A percentile compares a stretch with the other conserved stretches of the same genome.
Conservation (phyloP, 35 echinoderm and acorn worm species). For the Hemicentrotus pulcherrimus region DNA sequence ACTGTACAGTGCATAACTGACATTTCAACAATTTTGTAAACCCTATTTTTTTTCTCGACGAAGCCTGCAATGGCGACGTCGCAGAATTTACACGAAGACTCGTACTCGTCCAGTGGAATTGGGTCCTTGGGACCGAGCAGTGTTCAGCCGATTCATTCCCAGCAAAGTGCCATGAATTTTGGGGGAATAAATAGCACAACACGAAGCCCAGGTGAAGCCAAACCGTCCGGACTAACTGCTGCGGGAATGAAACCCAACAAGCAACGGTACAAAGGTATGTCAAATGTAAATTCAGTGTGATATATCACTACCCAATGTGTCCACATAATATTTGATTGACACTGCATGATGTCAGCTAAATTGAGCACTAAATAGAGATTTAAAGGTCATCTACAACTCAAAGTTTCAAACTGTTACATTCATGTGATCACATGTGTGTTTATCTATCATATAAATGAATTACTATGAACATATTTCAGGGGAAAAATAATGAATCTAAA, state of each 20-base stretch:
- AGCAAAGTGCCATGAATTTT: conserved; percentile 51
- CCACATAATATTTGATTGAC: conserved; percentile 19
- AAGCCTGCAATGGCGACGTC: conserved; percentile 46
- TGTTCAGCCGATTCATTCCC: conserved; percentile 45
- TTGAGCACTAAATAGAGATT: background rate
- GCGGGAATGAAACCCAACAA: conserved; percentile 38
- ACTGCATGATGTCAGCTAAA: background rate
- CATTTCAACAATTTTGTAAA: background rate
- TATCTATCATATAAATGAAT: no score
- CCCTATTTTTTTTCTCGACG: conserved; percentile 34
- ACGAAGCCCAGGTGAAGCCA: conserved; percentile 40
- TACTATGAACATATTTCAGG: no score
- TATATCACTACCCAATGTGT: background rate
- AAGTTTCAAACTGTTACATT: no score
- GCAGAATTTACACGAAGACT: conserved; percentile 50
- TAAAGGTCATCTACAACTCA: no score
- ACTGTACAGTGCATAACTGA: conserved; percentile 26
- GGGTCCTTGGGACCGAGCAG: conserved; percentile 12
- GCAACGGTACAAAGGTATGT: conserved; percentile 47
- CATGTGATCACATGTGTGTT: no score
- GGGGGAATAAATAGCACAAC: conserved; percentile 48
- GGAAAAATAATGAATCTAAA: no score
- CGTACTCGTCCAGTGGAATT: conserved; percentile 39
- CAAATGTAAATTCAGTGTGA: background rate
- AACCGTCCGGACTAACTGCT: conserved; percentile 43